Evolutionary conservation across 2,888 invertebrate species (phyloP), one percentile per base, ranked within the genome.

Genomic region (Hydraecia micacea): DNA sequence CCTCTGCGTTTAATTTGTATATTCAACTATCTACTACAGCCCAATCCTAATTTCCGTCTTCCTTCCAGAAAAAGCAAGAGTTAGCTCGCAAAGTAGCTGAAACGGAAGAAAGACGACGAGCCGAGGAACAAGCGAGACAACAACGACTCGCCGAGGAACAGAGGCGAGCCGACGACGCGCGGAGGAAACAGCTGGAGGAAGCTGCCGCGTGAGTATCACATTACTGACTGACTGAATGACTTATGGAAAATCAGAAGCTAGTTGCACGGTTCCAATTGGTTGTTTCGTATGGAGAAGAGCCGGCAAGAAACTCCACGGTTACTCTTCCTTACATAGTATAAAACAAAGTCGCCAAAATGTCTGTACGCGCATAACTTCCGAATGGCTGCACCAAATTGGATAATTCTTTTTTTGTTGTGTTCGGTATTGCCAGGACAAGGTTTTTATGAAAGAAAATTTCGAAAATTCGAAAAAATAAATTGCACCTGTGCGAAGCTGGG

Each of bases 61-160:
- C 0, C 0, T 55, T 68, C 0, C 25, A 96, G 96, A 95, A 95
- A 84, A 95, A 94, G 81, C 91, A 86, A 15, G 96, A 96, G 86
- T 68, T 94, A 32, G 96, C 95, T 0, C 94, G 96, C 6, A 96
- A 96, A 79, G 94, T 91, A n/a, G 95, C 95, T 0, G 96, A 95
- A 75, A 96, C 94, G 0, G 97, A 97, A 69, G 96, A 97, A 87
- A 83, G 96, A 32, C 91, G 96, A 0, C 87, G 88, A 0, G 94
- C 93, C 0, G 97, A 97, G 65, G 97, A 96, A 77, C 87, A 89
- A 2, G 95, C 95, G 80, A 81, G 96, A 0, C 92, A 88, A n/a
- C 92, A 91, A 79, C 81, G 95, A 0, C 91, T 95, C 0, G 95
- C 93, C 0, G 95, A 95, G 1, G 96, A 96, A 9, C 95, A 94